Evolutionary conservation across 1,140 invertebrate genomes (phyloP), one percentile per base, ranked within the genome.

Genomic region (Tenebrio molitor): DNA sequence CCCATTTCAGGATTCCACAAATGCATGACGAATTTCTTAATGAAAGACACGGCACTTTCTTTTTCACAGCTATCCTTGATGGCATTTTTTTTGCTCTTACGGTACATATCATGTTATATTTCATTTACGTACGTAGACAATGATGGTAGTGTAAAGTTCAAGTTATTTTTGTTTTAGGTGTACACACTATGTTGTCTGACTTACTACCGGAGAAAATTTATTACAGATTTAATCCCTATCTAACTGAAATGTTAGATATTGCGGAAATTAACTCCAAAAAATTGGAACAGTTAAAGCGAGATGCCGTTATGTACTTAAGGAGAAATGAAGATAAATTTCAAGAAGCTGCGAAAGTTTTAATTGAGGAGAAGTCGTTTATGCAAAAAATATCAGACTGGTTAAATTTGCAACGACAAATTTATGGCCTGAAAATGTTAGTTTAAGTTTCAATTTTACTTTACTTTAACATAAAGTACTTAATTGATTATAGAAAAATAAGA

Each of bases 201-300:
- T 83, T 97, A 29, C 84, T 98, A 10, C 92, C 93, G 4, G 87
- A 89, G 0, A 86, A 90, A 16, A 87, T 88, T 17, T 98, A 98
- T 83, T 97, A 90, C 80, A 88, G 96, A 5, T 93, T 98, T 81
- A 97, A 97, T 84, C 96, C 97, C 0, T 95, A 96, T 77, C 84
- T 98, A 25, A 92, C 91, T 44, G 92, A 96, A 81, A 90, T 93
- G 81, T 86, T 95, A 25, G 85, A 87, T 1, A 91, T 98, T 84
- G 93, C 95, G 79, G 96, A 97, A 84, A 93, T 92, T 44, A 83
- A 91, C 71, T 88, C 91, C 1, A 89, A 88, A 3, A 92, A 91
- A 79, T 80, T 92, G 0, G 80, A 84, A 62, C 87, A 86, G 78
- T 76, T 92, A 25, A 85, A 91, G 73, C 83, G 85, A 39, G 91